Evolutionary conservation across 2,888 invertebrate genomes (phyloP).

Genomic region (Cotesia congregata): DNA sequence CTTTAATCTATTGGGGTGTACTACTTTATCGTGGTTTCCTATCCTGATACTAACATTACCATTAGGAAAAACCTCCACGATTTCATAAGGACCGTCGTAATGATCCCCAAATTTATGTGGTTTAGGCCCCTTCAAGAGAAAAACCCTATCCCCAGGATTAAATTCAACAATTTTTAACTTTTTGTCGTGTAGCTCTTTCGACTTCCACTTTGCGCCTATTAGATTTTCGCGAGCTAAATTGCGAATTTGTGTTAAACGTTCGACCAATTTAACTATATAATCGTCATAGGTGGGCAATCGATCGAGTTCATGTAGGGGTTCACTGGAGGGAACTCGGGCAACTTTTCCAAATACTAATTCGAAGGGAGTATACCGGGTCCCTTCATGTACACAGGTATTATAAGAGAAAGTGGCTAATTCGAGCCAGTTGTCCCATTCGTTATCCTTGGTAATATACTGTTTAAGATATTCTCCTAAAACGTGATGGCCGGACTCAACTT

Average conservation of each 20-base stretch:
- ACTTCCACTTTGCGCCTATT: slow-evolving; percentile 30
- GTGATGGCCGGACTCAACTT: too few species aligned
- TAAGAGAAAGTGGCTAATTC: too few species aligned
- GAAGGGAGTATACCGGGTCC: too few species aligned
- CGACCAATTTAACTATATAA: slow-evolving; percentile 38
- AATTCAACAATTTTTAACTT: slow-evolving; percentile 21
- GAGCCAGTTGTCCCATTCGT: too few species aligned
- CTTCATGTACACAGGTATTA: too few species aligned
- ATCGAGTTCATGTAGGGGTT: slow-evolving; percentile 7
- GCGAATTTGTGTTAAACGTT: slow-evolving; percentile 17
- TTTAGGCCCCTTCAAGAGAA: slow-evolving; percentile 33
- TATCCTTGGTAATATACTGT: slow-evolving; percentile 35
- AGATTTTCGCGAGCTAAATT: slow-evolving; percentile 34
- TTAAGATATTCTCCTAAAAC: slow-evolving; percentile 43
- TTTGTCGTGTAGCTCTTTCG: slow-evolving; percentile 43
- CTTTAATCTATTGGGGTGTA: background rate
- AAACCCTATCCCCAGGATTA: slow-evolving; percentile 31
- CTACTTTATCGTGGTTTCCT: background rate
- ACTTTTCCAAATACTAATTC: too few species aligned
- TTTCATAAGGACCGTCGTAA: slow-evolving; percentile 35
- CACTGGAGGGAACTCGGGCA: background rate
- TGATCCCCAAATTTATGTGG: slow-evolving; percentile 17
- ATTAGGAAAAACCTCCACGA: slow-evolving; percentile 23
- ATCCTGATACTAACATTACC: slow-evolving; percentile 27
- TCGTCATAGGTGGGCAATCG: slow-evolving; percentile 35